Evolutionary conservation across 2,113 vertebrate genomes (phyloP).

Genomic region (Astur gentilis): DNA sequence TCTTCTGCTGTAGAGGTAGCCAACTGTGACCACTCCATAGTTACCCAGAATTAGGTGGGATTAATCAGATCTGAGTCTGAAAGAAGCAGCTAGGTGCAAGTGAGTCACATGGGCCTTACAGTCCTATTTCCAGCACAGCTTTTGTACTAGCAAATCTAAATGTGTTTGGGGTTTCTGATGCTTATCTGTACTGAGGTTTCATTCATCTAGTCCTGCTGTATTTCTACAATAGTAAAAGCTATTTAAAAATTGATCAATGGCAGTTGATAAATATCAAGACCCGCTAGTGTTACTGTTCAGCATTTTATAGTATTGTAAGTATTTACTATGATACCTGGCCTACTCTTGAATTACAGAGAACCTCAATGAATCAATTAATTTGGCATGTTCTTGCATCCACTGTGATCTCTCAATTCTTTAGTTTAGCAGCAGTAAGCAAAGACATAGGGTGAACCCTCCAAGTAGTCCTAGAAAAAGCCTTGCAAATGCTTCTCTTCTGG

Average conservation of each 20-base stretch:
- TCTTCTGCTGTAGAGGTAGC: neutral
- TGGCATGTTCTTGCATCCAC: neutral
- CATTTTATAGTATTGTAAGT: neutral
- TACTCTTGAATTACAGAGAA: neutral
- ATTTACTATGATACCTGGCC: neutral
- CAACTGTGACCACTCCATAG: neutral
- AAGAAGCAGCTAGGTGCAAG: neutral
- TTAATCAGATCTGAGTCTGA: neutral
- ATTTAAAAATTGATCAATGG: neutral
- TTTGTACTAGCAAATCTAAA: neutral
- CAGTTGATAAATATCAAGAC: neutral
- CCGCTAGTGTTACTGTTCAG: neutral
- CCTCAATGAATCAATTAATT: neutral
- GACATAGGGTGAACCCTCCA: neutral
- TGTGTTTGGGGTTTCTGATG: neutral
- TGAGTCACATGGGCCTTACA: neutral
- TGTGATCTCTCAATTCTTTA: neutral
- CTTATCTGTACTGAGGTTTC: neutral
- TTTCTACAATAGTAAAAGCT: neutral
- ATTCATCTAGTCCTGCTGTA: neutral
- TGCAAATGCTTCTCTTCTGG: neutral
- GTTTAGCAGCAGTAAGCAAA: neutral
- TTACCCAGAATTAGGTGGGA: neutral
- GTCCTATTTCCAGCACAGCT: neutral
- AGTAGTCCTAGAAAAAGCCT: neutral